Evolutionary conservation across 2,113 vertebrate genomes (phyloP).

Genomic region (Centrocercus urophasianus): DNA sequence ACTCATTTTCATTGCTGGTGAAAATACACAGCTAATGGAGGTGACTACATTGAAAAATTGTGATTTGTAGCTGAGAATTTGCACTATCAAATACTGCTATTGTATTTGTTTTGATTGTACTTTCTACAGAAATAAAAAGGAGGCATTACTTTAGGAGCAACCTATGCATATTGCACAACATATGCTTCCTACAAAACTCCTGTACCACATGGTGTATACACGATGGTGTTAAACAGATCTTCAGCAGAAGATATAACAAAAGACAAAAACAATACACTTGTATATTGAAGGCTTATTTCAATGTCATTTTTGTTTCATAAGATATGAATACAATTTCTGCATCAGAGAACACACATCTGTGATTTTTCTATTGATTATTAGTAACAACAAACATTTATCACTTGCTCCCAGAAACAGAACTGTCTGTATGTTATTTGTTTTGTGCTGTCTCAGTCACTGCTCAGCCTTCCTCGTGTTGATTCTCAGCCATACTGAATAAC

Average conservation of each 20-base stretch:
- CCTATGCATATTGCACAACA: background rate
- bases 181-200: background rate
- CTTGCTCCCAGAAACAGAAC: background rate
- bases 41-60: background rate
- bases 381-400: conserved; percentile 3
- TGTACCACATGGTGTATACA: background rate
- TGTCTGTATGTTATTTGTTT: background rate
- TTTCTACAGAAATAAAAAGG: background rate
- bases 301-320: background rate
- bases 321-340: background rate
- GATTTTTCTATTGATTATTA: conserved; percentile 1
- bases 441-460: background rate
- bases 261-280: background rate
- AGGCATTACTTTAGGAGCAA: background rate
- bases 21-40: background rate
- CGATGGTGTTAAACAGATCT: background rate
- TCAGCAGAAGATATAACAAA: background rate
- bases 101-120: background rate
- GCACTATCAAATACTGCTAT: background rate
- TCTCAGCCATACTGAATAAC: background rate
- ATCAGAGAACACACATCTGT: background rate
- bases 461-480: background rate
- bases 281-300: background rate
- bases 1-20: background rate
- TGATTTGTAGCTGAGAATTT: background rate